Conservation (phyloP, 2,113 vertebrate species). For the Paedocypris sp. region DNA sequence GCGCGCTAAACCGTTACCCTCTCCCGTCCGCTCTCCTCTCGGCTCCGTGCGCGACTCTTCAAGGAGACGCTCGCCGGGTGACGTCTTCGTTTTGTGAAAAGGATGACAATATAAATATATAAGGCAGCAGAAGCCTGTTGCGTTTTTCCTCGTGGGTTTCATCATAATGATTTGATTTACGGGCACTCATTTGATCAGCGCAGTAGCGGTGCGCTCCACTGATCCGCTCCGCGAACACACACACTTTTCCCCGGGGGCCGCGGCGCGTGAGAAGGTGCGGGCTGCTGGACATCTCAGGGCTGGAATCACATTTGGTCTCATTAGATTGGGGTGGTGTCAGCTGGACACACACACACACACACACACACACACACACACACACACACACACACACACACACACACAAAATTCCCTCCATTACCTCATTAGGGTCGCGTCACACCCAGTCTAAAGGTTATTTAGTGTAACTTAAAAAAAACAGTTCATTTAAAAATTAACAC, state of each 20-base stretch:
- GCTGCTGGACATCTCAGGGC: conserved; percentile 26
- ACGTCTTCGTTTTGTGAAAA: conserved; percentile 27
- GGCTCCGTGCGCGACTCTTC: conserved; percentile 17
- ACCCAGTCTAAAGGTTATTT: too few relatives aligned
- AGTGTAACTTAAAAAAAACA: too few relatives aligned
- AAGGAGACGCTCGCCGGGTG: conserved; percentile 24
- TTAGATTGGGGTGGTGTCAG: conserved; percentile 42
- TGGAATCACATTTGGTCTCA: conserved; percentile 40
- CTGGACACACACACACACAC: too few relatives aligned
- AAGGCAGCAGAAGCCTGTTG: conserved; percentile 1
- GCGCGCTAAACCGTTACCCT: conserved; percentile 15
- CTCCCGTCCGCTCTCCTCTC: conserved; percentile 3
- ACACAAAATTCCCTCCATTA: conserved; percentile 41
- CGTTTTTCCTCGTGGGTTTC: conserved; percentile 29
- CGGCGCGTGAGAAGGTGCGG: conserved; percentile 25
- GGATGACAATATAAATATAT: not conserved
- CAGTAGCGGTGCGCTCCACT: not conserved
- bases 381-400: too few relatives aligned
- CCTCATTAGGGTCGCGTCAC: conserved; percentile 39
- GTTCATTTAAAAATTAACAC: too few relatives aligned
- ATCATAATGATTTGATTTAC: conserved; percentile 41
- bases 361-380: too few relatives aligned
- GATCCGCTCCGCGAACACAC: not conserved
- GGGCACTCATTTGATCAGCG: conserved; percentile 35
- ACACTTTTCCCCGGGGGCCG: not conserved